A percentile compares a stretch with the other conserved stretches of the same genome.
Evolutionary conservation across 2,888 invertebrate species (phyloP).

Genomic region (Dasysyrphus tricinctus): DNA sequence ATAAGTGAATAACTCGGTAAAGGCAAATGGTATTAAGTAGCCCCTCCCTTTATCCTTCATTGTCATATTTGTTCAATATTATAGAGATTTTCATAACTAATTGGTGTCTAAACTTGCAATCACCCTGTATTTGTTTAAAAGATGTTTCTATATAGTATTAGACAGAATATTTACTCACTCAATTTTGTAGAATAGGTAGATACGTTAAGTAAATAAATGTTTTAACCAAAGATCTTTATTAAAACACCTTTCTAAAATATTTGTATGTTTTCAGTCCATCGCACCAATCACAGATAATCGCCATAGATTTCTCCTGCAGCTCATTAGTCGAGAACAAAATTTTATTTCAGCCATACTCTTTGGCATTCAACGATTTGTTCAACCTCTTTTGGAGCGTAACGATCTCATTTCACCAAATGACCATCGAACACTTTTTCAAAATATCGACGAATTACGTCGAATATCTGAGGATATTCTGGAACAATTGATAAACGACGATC

Average conservation of each 20-base stretch:
- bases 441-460: constrained; percentile 90
- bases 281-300: constrained; percentile 85
- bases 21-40: too few species aligned
- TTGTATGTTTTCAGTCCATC: constrained; percentile 81
- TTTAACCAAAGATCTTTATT: neutral
- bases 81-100: neutral
- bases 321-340: constrained; percentile 91
- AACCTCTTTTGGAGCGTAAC: constrained; percentile 89
- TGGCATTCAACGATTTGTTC: constrained; percentile 90
- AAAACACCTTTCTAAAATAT: neutral
- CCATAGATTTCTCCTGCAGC: constrained; percentile 89
- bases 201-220: neutral
- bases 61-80: neutral
- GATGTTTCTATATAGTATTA: neutral
- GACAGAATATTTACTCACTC: neutral
- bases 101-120: neutral
- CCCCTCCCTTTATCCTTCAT: neutral
- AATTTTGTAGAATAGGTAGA: neutral
- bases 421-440: constrained; percentile 92
- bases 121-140: neutral
- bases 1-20: too few species aligned
- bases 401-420: constrained; percentile 91
- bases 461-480: constrained; percentile 93
- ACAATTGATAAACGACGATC: constrained; percentile 89
- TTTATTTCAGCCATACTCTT: constrained; percentile 91